Conservation (phyloP, 1,140 invertebrate genomes). For the Cardiocondyla obscurior region DNA sequence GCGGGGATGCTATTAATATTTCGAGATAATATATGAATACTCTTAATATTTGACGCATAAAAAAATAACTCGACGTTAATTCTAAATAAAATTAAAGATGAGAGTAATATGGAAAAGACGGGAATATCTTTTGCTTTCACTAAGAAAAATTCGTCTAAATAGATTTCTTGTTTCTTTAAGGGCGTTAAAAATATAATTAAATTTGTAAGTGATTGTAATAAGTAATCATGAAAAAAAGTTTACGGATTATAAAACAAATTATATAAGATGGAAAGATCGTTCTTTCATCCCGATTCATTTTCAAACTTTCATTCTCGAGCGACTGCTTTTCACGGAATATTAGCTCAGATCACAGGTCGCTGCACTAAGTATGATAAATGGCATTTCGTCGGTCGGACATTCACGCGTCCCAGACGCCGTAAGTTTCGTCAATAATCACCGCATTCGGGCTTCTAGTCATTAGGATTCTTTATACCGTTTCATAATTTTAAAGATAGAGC, state of each 20-base stretch:
- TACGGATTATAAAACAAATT: background rate
- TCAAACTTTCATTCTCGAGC: conserved; percentile 45
- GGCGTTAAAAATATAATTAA: background rate
- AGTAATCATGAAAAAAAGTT: background rate
- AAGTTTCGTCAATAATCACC: conserved; percentile 54
- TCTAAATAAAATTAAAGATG: background rate
- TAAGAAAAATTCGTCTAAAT: background rate
- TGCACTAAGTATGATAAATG: conserved; percentile 52
- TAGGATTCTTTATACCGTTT: background rate
- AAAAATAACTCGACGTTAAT: background rate
- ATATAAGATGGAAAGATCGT: background rate
- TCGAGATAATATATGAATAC: background rate
- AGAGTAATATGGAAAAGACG: background rate
- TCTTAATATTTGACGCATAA: background rate
- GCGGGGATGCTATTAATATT: conserved; percentile 17
- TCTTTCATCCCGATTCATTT: conserved; percentile 27
- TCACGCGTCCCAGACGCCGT: conserved; percentile 26
- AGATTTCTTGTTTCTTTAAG: background rate
- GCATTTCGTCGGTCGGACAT: conserved; percentile 7
- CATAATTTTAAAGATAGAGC: background rate
- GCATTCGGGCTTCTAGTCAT: background rate
- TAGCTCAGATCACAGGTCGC: conserved; percentile 36
- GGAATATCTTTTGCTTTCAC: background rate
- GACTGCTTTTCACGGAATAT: conserved; percentile 27
- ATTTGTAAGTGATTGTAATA: background rate